Base-by-base conservation (phyloP, 2,113 vertebrate species). In the Ciconia boyciana region DNA sequence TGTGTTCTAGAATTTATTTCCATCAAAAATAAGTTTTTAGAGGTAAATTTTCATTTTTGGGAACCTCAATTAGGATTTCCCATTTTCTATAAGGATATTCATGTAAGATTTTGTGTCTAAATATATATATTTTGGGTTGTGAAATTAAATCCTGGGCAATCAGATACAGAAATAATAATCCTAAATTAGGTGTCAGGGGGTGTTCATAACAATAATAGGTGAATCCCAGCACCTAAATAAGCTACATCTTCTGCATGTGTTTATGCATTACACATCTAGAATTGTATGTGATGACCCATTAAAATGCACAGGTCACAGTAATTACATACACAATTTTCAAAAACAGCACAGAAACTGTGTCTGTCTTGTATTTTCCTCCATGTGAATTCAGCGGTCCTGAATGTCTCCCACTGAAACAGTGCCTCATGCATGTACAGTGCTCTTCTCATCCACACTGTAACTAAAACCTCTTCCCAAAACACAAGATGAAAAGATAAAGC, bases 401-500 rank as follows among this genome's bases (percentile, higher is more conserved):
- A 69, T 4, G 13, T 65, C 51, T 91, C 32, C 25, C 17, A 86
- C 39, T 92, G 68, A 94, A 90, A 83, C 29, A 65, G 46, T 41
- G 26, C 20, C 29, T 77, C 69, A 68, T 36, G 72, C 78, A 75
- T 9, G 9, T n/a, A 76, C 25, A 60, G 36, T 32, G 51, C 64
- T 88, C 70, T 66, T 75, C 64, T 83, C 32, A 58, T 34, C 46
- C 61, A 66, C 39, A 25, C 31, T n/a, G n/a, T 31, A 80, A 64
- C 84, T 74, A 93, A 82, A 94, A 92, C 36, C 16, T 88, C 89
- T 79, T 92, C 52, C 31, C 82, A 92, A 95, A 96, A 81, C n/a
- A 91, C 77, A 57, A 65, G 32, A 78, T 83, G 46, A 86, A 93
- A 95, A 90, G 85, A 81, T 49, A 89, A 95, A 84, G 91, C 96